A percentile compares a stretch with the other conserved stretches of the same genome.
Evolutionary conservation across 2,888 invertebrate genomes (phyloP).

Genomic region (Sipunculus nudus): DNA sequence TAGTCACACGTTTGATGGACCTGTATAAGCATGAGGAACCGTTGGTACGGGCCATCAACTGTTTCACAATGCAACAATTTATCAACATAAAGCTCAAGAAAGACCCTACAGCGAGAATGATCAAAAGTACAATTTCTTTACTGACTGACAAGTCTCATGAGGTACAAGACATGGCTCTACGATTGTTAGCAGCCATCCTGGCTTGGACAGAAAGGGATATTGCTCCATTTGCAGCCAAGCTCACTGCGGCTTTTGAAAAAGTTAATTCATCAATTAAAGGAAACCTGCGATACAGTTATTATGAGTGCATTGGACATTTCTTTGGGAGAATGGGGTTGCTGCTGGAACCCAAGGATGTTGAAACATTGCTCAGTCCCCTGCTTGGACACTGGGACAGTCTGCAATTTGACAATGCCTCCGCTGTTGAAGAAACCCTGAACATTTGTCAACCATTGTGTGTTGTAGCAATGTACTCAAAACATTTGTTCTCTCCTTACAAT

Average conservation of each 20-base stretch:
- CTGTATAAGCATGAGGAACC: constrained; percentile 23
- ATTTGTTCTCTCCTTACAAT: constrained; percentile 19
- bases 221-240: constrained; percentile 15
- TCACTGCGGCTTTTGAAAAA: constrained; percentile 13
- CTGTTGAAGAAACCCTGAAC: constrained; percentile 7
- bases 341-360: constrained; percentile 14
- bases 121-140: constrained; percentile 14
- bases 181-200: constrained; percentile 23
- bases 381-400: constrained; percentile 27
- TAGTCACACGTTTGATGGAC: constrained; percentile 24
- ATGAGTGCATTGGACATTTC: constrained; percentile 34
- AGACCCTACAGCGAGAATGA: constrained; percentile 26
- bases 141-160: constrained; percentile 28
- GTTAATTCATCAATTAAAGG: constrained; percentile 17
- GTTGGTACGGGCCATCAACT: constrained; percentile 33
- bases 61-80: constrained; percentile 35
- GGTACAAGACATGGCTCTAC: constrained; percentile 27
- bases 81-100: constrained; percentile 27
- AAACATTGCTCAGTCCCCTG: constrained; percentile 22
- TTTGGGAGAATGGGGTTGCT: constrained; percentile 24
- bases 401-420: neutral
- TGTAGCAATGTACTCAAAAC: constrained; percentile 18
- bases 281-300: constrained; percentile 19
- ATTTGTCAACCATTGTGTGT: constrained; percentile 34
- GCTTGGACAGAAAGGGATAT: constrained; percentile 25